Evolutionary conservation across 2,113 vertebrate genomes (phyloP), one percentile per base, ranked within the genome.

Genomic region (Pelvicachromis taeniatus): DNA sequence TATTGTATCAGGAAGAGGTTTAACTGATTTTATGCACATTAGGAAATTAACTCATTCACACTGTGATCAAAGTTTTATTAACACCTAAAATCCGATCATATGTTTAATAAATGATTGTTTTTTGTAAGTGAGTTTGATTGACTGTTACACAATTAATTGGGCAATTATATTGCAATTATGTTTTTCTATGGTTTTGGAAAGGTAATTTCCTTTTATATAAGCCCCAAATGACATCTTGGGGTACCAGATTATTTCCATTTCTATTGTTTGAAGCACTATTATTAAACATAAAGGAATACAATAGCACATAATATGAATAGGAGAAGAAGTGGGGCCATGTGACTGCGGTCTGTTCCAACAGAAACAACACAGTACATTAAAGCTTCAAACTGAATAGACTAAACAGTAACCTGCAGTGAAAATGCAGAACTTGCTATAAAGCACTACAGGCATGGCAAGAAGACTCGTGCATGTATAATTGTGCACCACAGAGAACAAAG

Each of bases 291-390:
- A 80, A 59, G 21, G 5, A 88, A 95, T 95, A 96, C 93, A 86
- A 89, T 96, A 96, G 95, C 96, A 94, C 88, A 79, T 93, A 89
- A 94, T 94, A 94, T 35, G 95, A 96, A 94, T 96, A 95, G 85
- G 95, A 95, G 95, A 95, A 94, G 94, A 94, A 94, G 91, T 77
- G 85, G 65, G 95, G 94, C 92, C 92, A 93, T 58, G 95, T 89
- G 68, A 95, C 93, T 80, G 81, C 81, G 19, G 45, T 96, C 93
- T 97, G 95, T 93, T 91, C 89, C 89, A 94, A 96, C 87, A 95
- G 88, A 93, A 95, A 93, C 75, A 82, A 83, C 59, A 89, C 31
- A 88, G 63, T 16, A 80, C 8, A 77, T 80, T 12, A 78, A 65
- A 79, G 65, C 77, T 56, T 17, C 48, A 65, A 65, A 5, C n/a